Evolutionary conservation across 2,113 vertebrate genomes (phyloP), one percentile per base, ranked within the genome.

Genomic region (Hippoglossus stenolepis): DNA sequence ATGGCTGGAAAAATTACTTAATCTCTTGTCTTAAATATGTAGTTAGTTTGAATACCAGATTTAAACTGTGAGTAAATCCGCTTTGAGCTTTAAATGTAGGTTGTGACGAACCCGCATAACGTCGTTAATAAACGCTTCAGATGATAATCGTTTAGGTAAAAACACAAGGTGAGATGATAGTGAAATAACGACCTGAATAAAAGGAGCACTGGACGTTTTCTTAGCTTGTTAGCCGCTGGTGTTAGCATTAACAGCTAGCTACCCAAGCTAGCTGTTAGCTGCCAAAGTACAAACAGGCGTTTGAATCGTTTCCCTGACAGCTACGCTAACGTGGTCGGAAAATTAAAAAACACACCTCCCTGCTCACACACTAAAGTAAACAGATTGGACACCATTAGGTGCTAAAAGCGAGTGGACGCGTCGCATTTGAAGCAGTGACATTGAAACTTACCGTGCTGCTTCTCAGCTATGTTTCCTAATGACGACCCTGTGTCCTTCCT

Each of bases 361-460:
- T 8, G 0, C 0, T 11, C 1, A 18, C 21, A 20, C 1, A 40
- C 8, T 3, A 24, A 15, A 26, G 5, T 4, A 17, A 0, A 21
- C 1, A 21, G 2, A 31, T 14, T 0, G 2, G 0, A 26, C 5
- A 47, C 0, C 7, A 2, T 1, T 1, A 0, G 0, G 3, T 1
- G 1, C 20, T 15, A 10, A 2, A 21, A 12, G 4, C 9, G 4
- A 15, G 20, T 2, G 1, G 0, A 57, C 35, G n/a, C 15, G 14
- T 4, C 1, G 0, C 0, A 3, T 31, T 58, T 24, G 26, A 1
- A 7, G 51, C 1, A 0, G 7, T 90, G 89, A 92, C 87, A 90
- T 92, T 92, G 85, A 81, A 0, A 8, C 88, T 88, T 70, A 93
- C 92, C 49, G 73, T 72, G 10, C 31, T 51, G 17, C 5, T 71